A percentile compares a stretch with the other conserved stretches of the same genome.
Conservation (phyloP, 1,140 invertebrate species). For the Venustaconcha ellipsiformis region DNA sequence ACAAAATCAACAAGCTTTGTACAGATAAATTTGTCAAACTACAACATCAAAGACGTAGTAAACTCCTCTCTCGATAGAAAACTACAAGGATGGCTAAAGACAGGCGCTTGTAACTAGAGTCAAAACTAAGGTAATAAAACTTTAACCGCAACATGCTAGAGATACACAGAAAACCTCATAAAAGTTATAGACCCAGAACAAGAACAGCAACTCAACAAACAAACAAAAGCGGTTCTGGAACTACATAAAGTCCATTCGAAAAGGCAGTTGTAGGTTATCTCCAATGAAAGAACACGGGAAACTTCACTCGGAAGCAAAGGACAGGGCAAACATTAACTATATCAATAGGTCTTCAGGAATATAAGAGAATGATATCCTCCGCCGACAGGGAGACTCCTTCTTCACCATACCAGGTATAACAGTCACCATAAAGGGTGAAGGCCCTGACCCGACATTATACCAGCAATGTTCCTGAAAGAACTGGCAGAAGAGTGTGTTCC, state of each 20-base stretch:
- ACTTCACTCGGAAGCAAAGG: conserved; percentile 6
- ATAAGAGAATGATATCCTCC: not conserved
- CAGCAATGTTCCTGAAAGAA: not conserved
- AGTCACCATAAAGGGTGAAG: conserved; percentile 4
- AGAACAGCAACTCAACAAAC: not conserved
- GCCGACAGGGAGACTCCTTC: not conserved
- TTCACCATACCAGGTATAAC: conserved; percentile 9
- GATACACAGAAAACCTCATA: conserved; percentile 10
- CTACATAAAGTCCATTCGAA: conserved; percentile 20
- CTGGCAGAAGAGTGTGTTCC: conserved; percentile 13
- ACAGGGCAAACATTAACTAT: conserved; percentile 18
- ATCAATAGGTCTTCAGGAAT: conserved; percentile 23
- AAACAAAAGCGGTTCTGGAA: conserved; percentile 19
- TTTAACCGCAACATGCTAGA: not conserved
- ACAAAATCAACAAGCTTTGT: not conserved
- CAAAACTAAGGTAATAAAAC: not conserved
- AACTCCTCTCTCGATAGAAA: not conserved
- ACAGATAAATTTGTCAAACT: not conserved
- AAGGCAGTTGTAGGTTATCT: conserved; percentile 12
- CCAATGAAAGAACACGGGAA: conserved; percentile 19
- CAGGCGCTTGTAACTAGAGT: not conserved
- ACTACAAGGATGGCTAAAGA: not conserved
- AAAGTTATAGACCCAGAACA: not conserved
- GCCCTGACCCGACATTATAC: conserved; percentile 18
- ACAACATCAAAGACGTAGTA: not conserved